Evolutionary conservation across 2,113 vertebrate genomes (phyloP), one percentile per base, ranked within the genome.

Genomic region (Myiagra hebetior): DNA sequence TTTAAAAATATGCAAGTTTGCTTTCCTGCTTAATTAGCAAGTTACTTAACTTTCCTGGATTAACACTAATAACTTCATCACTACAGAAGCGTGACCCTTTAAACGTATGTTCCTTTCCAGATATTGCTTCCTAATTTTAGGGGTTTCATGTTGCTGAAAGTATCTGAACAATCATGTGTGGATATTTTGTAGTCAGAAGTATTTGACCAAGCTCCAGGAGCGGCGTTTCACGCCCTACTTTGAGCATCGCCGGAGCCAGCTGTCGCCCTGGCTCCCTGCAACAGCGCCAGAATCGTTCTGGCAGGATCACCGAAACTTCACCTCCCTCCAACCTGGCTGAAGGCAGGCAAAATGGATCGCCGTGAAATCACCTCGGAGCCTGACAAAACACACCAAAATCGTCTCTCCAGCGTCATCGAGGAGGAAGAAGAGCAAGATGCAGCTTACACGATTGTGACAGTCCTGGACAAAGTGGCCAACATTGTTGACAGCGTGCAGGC

Each of bases 401-500:
- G 98, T 63, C 98, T 99, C 67, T 90, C 98, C 0, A 97, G 98
- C 2, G 95, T 98, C 77, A 86, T 95, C 4, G 98, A 99, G 96
- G 99, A 99, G 35, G 98, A 98, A 27, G 98, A 98, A 27, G 99
- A 99, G 91, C 98, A 99, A 98, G 96, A 99, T 68, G 98, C 98
- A 4, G 99, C 99, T 39, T 98, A 99, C 80, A 99, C 99, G 1
- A 99, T 99, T 53, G 98, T 99, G 94, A 99, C 99, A 0, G 98
- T 99, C 91, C 98, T 99, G 97, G 99, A 99, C 97, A 99, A 99
- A 50, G 99, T 99, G 37, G 99, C 99, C 35, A 98, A 98, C 55
- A 99, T 99, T 23, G 99, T 99, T 82, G 99, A 99, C 96, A 98
- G 98, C 0, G 99, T 99, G 60, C 99, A 99, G 97, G 98, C 98